Evolutionary conservation across 2,797 vertebrate species (phyloP).

Genomic region (Mormyrus hasselquistii): DNA sequence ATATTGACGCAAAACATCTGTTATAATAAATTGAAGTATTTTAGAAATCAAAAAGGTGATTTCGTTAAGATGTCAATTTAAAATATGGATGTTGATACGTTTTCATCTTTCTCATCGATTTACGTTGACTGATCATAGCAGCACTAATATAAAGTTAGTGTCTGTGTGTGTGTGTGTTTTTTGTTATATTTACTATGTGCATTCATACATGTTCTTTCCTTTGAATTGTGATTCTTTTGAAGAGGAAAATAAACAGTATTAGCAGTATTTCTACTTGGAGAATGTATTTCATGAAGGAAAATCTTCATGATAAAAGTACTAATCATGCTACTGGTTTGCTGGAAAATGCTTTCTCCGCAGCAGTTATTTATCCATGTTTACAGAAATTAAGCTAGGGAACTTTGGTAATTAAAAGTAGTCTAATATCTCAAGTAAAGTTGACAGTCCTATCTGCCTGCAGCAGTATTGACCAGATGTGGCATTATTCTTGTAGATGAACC

Average conservation of each 20-base stretch:
- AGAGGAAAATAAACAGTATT: background rate
- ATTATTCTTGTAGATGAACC: slow-evolving; percentile 37
- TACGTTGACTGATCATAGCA: background rate
- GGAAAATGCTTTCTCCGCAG: background rate
- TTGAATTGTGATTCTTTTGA: background rate
- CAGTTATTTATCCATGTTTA: background rate
- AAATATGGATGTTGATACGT: background rate
- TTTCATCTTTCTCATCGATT: background rate
- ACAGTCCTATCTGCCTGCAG: background rate
- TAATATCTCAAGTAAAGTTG: too few species aligned
- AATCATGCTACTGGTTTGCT: background rate
- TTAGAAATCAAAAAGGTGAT: background rate
- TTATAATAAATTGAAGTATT: background rate
- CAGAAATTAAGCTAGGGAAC: background rate
- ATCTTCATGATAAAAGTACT: background rate
- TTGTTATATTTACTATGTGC: background rate
- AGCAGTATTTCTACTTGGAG: too few species aligned
- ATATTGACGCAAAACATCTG: too few species aligned
- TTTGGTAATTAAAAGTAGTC: background rate
- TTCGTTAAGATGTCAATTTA: background rate
- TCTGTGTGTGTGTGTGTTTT: too few species aligned
- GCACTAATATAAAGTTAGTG: background rate
- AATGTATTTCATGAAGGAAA: background rate
- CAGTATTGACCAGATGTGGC: background rate
- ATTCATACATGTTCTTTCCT: background rate